phyloP scores from a whole-genome alignment of 1,140 invertebrate species.

The Triops longicaudatus region DNA sequence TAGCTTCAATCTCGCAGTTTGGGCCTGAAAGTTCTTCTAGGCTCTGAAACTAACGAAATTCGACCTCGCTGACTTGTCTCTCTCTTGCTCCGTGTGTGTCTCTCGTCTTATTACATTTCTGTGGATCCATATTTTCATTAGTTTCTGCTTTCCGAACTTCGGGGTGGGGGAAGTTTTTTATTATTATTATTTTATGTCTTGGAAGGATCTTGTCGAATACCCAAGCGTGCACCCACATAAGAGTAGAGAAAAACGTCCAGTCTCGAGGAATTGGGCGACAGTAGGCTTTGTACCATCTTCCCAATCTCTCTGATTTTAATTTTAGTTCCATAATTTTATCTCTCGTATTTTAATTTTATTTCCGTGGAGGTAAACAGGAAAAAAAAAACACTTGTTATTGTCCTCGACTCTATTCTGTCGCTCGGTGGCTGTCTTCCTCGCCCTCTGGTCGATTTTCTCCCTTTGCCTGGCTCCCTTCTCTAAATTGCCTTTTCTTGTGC shows the following conservation, averaged over 20 bases:
- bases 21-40: neutral
- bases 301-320: neutral
- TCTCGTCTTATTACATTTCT: neutral
- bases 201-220: neutral
- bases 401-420: neutral
- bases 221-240: neutral
- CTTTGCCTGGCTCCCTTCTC: neutral
- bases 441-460: neutral
- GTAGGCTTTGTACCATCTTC: neutral
- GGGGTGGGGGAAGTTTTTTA: neutral
- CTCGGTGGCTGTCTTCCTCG: neutral
- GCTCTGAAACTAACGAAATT: neutral
- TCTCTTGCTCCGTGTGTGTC: neutral
- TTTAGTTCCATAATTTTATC: neutral
- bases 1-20: neutral
- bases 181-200: no score
- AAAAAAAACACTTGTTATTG: neutral
- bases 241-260: neutral
- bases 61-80: neutral
- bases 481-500: slow-evolving; percentile 8
- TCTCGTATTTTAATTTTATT: slow-evolving; percentile 1
- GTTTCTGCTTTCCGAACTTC: neutral
- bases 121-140: neutral
- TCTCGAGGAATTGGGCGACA: neutral
- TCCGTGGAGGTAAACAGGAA: neutral